phyloP scores from a whole-genome alignment of 2,113 vertebrate genomes.

The Dipodomys merriami region DNA sequence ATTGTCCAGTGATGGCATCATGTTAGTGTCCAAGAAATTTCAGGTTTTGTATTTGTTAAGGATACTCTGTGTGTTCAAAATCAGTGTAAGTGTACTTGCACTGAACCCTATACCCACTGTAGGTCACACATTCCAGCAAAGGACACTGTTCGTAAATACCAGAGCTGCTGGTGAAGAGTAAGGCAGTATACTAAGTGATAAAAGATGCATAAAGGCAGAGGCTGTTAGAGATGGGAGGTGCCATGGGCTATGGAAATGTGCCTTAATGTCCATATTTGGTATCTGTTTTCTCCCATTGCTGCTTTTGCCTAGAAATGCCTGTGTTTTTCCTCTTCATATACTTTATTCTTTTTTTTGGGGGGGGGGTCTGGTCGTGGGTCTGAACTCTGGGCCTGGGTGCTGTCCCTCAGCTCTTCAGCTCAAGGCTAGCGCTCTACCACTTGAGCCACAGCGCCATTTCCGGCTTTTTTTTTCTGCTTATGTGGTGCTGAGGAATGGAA shows the following conservation, averaged over 20 bases:
- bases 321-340: background rate
- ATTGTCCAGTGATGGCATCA: background rate
- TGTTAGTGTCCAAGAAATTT: background rate
- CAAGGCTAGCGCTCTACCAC: no score
- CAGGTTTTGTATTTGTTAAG: background rate
- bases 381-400: no score
- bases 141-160: constrained; percentile 21
- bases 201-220: no score
- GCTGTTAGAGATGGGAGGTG: background rate
- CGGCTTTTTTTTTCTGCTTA: no score
- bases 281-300: background rate
- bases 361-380: no score
- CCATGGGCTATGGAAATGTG: background rate
- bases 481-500: no score
- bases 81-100: background rate
- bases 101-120: constrained; percentile 23
- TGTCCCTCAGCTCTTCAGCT: no score
- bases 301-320: background rate
- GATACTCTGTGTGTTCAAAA: background rate
- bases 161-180: constrained; percentile 8
- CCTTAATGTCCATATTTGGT: background rate
- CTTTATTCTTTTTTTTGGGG: no score
- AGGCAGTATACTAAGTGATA: background rate
- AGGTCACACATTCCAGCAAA: constrained; percentile 14
- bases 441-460: no score